Conservation (phyloP, 2,888 invertebrate species). For the Acanthosepion pharaonis region DNA sequence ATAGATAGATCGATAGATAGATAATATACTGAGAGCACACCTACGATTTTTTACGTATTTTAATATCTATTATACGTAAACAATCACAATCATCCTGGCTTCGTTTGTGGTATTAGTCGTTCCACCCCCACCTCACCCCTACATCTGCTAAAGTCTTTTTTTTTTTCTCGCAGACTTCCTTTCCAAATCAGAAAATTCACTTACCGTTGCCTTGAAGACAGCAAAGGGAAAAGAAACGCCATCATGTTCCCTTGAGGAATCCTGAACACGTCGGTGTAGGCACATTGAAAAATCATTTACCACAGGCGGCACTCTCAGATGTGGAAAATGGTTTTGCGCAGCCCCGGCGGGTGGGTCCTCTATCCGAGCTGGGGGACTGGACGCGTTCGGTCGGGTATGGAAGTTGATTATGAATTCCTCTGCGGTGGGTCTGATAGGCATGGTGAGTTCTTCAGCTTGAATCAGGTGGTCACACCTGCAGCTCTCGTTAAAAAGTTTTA, state of each 20-base stretch:
- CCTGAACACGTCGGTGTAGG: background rate
- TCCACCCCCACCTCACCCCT: background rate
- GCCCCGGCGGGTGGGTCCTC: background rate
- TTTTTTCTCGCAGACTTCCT: background rate
- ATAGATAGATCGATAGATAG: too few species aligned
- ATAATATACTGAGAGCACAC: too few species aligned
- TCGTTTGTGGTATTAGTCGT: background rate
- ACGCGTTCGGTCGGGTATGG: background rate
- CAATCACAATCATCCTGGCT: too few species aligned
- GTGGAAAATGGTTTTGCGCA: background rate
- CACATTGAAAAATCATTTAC: slow-evolving; percentile 21
- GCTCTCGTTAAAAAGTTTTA: background rate
- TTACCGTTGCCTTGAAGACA: background rate
- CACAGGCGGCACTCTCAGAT: background rate
- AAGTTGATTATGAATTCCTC: background rate
- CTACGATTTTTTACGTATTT: too few species aligned
- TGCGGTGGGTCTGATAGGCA: background rate
- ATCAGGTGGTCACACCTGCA: slow-evolving; percentile 12
- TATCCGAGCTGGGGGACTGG: background rate
- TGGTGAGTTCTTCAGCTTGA: background rate
- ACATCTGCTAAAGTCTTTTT: background rate
- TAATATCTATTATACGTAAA: too few species aligned
- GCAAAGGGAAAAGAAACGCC: background rate
- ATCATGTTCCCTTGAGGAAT: background rate
- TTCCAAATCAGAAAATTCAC: background rate